Evolutionary conservation across 2,113 vertebrate genomes (phyloP), one percentile per base, ranked within the genome.

Genomic region (Ranitomeya imitator): DNA sequence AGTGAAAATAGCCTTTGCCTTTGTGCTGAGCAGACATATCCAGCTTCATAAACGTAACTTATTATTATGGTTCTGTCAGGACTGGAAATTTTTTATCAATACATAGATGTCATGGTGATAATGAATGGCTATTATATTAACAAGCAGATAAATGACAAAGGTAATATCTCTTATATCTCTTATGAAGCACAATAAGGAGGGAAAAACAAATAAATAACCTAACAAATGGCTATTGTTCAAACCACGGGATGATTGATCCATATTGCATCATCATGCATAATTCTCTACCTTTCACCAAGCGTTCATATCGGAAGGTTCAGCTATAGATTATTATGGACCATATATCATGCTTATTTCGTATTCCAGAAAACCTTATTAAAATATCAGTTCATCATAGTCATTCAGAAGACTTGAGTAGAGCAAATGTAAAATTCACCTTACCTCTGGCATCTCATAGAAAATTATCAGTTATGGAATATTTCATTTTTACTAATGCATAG

Each of bases 81-180:
- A 37, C 73, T 51, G 45, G 45, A 10, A 19, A 9, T 12, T 11
- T 18, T 76, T 12, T 18, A 76, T 76, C 73, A 11, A 76, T 76
- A 76, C 73, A 19, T 52, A 76, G 37, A 76, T 76, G 73, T 21
- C 73, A 52, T 21, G 45, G 37, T 76, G 73, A 76, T 76, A 76
- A 76, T 52, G 73, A 76, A 76, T 76, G 45, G 73, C 52, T 76
- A 76, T 76, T 76, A 52, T 21, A 76, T 76, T 76, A 76, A 76
- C 73, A 76, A 11, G 37, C 45, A 76, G 16, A 76, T 76, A 52
- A 76, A 76, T 76, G 73, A 76, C 16, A 76, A 52, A 51, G 45
- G 73, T 76, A 45, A 76, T 52, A 76, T 76, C 18, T 76, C 37
- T 76, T 31, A 76, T 52, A 76, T 76, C 18, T 76, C 37, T 76